Percentiles rank a stretch among this genome's conserved stretches.
phyloP scores from a whole-genome alignment of 2,888 invertebrate genomes.

The Tiliacea aurago region DNA sequence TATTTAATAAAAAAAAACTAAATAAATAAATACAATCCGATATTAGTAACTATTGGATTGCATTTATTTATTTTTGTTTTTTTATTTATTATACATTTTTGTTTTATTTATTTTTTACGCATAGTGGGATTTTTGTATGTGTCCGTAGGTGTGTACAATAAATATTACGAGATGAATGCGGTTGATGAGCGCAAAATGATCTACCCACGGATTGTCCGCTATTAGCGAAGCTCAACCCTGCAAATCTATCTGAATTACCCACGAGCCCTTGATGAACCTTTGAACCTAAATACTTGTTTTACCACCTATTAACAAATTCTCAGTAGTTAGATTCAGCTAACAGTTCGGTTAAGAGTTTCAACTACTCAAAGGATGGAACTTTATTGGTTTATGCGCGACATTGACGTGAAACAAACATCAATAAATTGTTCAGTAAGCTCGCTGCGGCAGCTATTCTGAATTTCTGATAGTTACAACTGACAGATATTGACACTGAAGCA shows the following conservation, averaged over 20 bases:
- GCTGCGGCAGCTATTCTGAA: slow-evolving; percentile 19
- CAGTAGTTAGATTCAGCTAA: background rate
- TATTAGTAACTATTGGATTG: too few species aligned
- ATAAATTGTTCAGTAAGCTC: slow-evolving; percentile 40
- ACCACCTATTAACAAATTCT: slow-evolving; percentile 26
- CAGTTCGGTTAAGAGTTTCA: slow-evolving; percentile 18
- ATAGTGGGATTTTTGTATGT: too few species aligned
- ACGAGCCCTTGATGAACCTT: background rate
- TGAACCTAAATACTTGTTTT: slow-evolving; percentile 2
- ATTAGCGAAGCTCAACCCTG: background rate
- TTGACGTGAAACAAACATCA: slow-evolving; percentile 49
- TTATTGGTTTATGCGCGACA: slow-evolving; percentile 45
- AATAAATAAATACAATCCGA: too few species aligned
- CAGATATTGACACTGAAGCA: background rate
- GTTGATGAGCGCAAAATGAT: background rate
- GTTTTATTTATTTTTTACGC: too few species aligned
- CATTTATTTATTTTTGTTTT: too few species aligned
- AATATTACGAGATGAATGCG: background rate
- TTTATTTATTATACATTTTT: too few species aligned
- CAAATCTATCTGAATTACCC: background rate
- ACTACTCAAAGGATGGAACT: slow-evolving; percentile 34
- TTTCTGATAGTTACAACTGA: slow-evolving; percentile 13
- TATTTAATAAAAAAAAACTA: too few species aligned
- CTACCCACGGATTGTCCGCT: too few species aligned
- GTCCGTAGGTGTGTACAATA: too few species aligned